phyloP scores from a whole-genome alignment of 2,797 vertebrate genomes.

The Gadopsis bispinosus region DNA sequence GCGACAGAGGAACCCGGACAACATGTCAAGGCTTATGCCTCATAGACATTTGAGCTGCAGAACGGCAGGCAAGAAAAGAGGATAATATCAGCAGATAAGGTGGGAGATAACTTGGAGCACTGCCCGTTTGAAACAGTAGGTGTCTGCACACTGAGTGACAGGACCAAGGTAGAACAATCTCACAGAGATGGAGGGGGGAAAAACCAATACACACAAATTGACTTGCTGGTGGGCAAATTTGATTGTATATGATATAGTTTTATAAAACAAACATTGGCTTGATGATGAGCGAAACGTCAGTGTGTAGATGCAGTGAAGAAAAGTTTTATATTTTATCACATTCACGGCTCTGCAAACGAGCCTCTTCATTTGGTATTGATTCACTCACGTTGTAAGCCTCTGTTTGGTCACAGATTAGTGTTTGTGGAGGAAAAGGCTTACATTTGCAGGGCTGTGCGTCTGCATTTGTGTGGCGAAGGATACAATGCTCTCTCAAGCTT shows the following conservation, averaged over 20 bases:
- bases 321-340: constrained; percentile 69
- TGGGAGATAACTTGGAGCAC: constrained; percentile 58
- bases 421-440: constrained; percentile 45
- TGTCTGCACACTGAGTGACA: constrained; percentile 49
- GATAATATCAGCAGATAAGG: constrained; percentile 45
- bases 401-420: constrained; percentile 59
- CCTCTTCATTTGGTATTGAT: constrained; percentile 68
- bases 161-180: constrained; percentile 31
- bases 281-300: constrained; percentile 45
- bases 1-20: constrained; percentile 38
- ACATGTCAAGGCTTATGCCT: constrained; percentile 56
- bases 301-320: constrained; percentile 45
- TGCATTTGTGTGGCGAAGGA: constrained; percentile 45
- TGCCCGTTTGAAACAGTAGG: constrained; percentile 65
- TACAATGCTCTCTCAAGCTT: constrained; percentile 30
- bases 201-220: constrained; percentile 39
- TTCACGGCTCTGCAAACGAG: constrained; percentile 60
- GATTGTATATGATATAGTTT: constrained; percentile 79
- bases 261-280: constrained; percentile 59
- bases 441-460: constrained; percentile 13
- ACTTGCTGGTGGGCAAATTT: constrained; percentile 50
- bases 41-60: constrained; percentile 50
- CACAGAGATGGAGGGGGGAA: not conserved
- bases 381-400: constrained; percentile 49
- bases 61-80: constrained; percentile 37